Evolutionary conservation across 2,888 invertebrate genomes (phyloP), one percentile per base, ranked within the genome.

Genomic region (Phortica okadai): DNA sequence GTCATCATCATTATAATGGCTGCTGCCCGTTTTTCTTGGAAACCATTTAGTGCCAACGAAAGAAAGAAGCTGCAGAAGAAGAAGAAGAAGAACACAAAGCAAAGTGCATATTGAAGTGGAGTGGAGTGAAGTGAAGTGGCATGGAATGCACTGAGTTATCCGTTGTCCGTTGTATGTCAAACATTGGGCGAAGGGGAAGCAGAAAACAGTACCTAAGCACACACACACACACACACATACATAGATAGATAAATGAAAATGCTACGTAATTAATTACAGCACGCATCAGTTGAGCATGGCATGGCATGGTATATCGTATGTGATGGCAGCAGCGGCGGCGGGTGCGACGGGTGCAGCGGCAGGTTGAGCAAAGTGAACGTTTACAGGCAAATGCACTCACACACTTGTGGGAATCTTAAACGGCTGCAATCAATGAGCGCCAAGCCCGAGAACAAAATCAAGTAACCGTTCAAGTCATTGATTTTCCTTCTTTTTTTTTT

Each of bases 261-360:
- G 85, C 84, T 84, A 84, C 83, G 82, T 88, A 87, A 88, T 88
- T 87, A 87, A 88, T 87, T 83, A 82, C 80, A 80, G 77, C 79
- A 72, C 77, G 79, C 78, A 76, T 73, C 74, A 77, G 73, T 75
- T 76, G 74, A 76, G 79, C 80, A 33, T 76, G 78, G 75, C 45
- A 74, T 54, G 41, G 70, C 33, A 75, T 74, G 42, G 73, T 74
- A 59, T 58, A 45, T 8, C 2, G 50, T 14, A 8, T 11, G 50
- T 50, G 50, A 14, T 2, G 14, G 50, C 42, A 16, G 44, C 42
- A 33, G 25, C 11, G 41, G 33, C 66, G 41, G 66, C 66, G 8
- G 66, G 50, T 1, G 11, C 33, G 8, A 14, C 66, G 7, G 50
- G 2, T 2, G 54, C 54, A 14, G 54, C 16, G 64, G 21, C 64